phyloP scores from a whole-genome alignment of 2,113 vertebrate genomes.

The Lagopus leucura region DNA sequence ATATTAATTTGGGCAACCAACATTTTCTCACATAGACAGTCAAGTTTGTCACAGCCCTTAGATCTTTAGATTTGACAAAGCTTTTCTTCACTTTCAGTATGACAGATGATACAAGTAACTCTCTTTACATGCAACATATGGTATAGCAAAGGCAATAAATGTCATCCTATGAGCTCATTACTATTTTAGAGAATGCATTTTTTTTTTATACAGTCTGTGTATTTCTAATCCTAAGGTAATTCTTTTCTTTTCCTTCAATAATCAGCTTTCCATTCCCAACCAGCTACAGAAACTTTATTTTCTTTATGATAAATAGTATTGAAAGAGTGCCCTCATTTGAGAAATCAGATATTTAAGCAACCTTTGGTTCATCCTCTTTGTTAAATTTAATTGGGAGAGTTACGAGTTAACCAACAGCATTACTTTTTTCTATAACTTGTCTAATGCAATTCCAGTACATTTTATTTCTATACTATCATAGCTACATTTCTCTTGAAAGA shows the following conservation, averaged over 20 bases:
- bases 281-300: neutral
- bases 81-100: constrained; percentile 17
- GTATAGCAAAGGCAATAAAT: constrained; percentile 42
- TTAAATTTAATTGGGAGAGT: neutral
- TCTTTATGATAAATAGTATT: neutral
- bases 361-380: neutral
- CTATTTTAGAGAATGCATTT: neutral
- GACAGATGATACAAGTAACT: constrained; percentile 25
- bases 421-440: neutral
- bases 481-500: neutral
- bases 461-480: neutral
- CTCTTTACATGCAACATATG: constrained; percentile 49
- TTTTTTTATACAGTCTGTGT: neutral
- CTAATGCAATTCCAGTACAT: neutral
- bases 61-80: constrained; percentile 21
- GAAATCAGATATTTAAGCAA: neutral
- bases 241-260: neutral
- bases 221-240: neutral
- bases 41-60: constrained; percentile 4
- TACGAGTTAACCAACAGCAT: neutral
- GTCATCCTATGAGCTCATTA: neutral
- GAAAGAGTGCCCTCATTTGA: neutral
- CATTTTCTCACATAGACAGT: constrained; percentile 21
- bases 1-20: constrained; percentile 41
- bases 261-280: neutral